Evolutionary conservation across 2,113 vertebrate species (phyloP).

Genomic region (Cyprinodon variegatus): DNA sequence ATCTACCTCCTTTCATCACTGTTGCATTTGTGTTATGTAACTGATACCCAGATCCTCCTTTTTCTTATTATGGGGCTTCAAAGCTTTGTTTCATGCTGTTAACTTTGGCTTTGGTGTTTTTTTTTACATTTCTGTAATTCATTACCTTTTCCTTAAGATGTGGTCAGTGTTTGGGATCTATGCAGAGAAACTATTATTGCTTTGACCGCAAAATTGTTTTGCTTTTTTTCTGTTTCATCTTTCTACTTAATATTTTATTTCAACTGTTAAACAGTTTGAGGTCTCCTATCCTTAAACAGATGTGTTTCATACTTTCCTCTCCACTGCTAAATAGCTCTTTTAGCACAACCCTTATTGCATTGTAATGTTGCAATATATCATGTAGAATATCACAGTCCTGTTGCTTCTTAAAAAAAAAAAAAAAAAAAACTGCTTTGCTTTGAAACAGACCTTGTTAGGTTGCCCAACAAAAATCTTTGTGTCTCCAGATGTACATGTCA

Average conservation of each 20-base stretch:
- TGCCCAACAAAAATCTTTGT: background rate
- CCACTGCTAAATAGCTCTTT: background rate
- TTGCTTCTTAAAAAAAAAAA: too few relatives aligned
- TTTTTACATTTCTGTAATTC: background rate
- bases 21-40: background rate
- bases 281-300: background rate
- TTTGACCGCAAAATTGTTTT: background rate
- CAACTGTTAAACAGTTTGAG: background rate
- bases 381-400: background rate
- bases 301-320: background rate
- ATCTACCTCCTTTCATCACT: background rate
- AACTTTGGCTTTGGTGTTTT: background rate
- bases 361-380: background rate
- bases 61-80: background rate
- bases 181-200: background rate
- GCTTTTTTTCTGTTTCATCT: background rate
- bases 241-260: background rate
- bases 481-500: background rate
- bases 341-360: background rate
- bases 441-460: background rate
- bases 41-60: background rate
- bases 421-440: background rate
- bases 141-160: background rate
- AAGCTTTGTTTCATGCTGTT: constrained; percentile 7
- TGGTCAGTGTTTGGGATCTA: background rate